Percentiles rank a stretch among this genome's conserved stretches.
Conservation (phyloP, 2,888 invertebrate species). For the Dicycla oo region DNA sequence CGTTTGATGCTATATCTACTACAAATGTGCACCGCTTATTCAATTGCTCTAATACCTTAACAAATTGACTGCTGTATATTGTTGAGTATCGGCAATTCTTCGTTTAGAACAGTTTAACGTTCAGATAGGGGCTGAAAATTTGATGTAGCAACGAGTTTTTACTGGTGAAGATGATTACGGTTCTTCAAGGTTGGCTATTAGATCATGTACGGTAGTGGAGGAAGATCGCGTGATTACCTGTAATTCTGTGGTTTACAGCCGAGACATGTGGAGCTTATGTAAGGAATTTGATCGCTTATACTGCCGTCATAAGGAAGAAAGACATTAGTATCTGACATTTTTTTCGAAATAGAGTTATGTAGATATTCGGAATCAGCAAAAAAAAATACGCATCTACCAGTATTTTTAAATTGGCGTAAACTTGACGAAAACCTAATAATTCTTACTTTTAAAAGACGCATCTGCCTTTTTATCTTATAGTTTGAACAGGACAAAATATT, state of each 20-base stretch:
- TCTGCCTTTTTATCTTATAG: no score
- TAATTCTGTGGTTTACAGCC: conserved; percentile 27
- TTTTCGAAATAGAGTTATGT: no score
- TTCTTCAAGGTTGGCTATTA: conserved; percentile 22
- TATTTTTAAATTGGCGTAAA: no score
- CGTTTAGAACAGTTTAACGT: conserved; percentile 61
- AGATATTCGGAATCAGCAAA: no score
- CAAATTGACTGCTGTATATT: conserved; percentile 79
- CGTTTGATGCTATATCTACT: conserved; percentile 64
- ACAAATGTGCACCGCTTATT: conserved; percentile 77
- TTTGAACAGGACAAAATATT: no score
- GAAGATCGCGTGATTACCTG: conserved; percentile 35
- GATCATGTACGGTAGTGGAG: conserved; percentile 8
- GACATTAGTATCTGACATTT: no score
- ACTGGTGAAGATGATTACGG: conserved; percentile 22
- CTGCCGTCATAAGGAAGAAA: no score
- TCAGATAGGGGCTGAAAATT: conserved; percentile 34
- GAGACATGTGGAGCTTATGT: conserved; percentile 25
- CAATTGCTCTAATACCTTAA: conserved; percentile 83
- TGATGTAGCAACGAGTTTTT: conserved; percentile 35
- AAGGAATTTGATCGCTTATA: conserved; percentile 26
- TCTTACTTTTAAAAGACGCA: no score
- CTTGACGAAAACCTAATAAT: no score
- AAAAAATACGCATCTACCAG: no score
- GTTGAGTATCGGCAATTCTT: conserved; percentile 65